phyloP scores from a whole-genome alignment of 2,888 invertebrate species.

The Zaprionus lineosus region DNA sequence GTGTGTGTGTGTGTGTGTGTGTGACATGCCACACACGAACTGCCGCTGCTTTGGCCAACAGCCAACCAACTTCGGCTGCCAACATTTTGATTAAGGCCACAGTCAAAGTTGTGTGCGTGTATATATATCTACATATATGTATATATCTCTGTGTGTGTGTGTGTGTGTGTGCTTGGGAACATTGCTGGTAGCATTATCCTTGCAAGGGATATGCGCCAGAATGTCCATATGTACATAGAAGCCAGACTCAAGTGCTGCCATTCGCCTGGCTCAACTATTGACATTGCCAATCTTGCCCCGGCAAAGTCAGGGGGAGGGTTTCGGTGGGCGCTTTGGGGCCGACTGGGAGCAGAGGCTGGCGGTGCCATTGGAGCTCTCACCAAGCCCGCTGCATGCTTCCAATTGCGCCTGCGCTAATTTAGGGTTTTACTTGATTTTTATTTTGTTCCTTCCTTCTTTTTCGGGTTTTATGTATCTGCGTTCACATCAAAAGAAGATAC shows the following conservation, averaged over 20 bases:
- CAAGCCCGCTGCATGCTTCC: conserved; percentile 25
- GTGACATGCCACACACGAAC: not conserved
- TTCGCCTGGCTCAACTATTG: conserved; percentile 73
- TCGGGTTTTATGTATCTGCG: conserved; percentile 36
- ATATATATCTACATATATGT: not conserved
- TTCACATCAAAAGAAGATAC: too few species aligned
- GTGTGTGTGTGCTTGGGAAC: too few species aligned
- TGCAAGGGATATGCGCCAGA: conserved; percentile 26
- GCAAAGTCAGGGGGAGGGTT: conserved; percentile 8
- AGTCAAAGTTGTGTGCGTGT: conserved; percentile 6
- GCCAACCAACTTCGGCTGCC: conserved; percentile 58
- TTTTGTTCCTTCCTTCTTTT: conserved; percentile 11
- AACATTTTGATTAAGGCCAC: conserved; percentile 53
- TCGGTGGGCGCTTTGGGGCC: conserved; percentile 10
- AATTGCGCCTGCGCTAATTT: conserved; percentile 70
- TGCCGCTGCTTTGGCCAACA: conserved; percentile 25
- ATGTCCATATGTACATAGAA: conserved; percentile 34
- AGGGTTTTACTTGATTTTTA: conserved; percentile 55
- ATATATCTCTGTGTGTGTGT: not conserved
- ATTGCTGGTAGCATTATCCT: conserved; percentile 61
- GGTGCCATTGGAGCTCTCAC: conserved; percentile 68
- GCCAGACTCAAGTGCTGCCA: conserved; percentile 65
- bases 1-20: not conserved
- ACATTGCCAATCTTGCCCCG: conserved; percentile 38
- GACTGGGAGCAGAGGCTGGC: conserved; percentile 42